Evolutionary conservation across 2,797 vertebrate species (phyloP).

Genomic region (Tapera naevia): DNA sequence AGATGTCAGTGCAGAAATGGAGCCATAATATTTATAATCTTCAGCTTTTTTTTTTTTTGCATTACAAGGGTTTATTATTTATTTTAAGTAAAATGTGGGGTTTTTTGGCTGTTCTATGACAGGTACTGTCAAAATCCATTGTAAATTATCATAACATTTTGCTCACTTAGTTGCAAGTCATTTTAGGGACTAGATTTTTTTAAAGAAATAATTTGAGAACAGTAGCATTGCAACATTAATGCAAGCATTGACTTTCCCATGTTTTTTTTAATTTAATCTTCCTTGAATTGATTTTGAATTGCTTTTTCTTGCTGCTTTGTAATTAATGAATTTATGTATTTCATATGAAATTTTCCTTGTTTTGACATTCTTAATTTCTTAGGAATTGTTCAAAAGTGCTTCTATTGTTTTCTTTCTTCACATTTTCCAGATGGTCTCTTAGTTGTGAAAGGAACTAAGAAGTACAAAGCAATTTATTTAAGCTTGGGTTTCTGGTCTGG

Average conservation of each 20-base stretch:
- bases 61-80: neutral
- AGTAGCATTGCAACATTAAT: neutral
- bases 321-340: neutral
- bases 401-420: neutral
- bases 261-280: neutral
- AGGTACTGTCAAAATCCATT: neutral
- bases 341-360: neutral
- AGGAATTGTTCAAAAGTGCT: neutral
- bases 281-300: neutral
- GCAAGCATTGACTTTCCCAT: neutral
- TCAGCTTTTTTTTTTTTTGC: neutral
- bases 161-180: neutral
- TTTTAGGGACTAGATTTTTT: neutral
- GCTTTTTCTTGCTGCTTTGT: neutral
- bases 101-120: neutral
- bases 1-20: neutral
- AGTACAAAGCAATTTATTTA: neutral
- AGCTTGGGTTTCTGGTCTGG: neutral
- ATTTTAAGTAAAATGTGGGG: neutral
- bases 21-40: neutral
- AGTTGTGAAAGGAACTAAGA: neutral
- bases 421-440: neutral
- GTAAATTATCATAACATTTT: rapidly evolving
- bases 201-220: neutral
- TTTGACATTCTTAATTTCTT: neutral